Base-by-base conservation (phyloP, 2,888 invertebrate genomes). In the Deilephila porcellus region DNA sequence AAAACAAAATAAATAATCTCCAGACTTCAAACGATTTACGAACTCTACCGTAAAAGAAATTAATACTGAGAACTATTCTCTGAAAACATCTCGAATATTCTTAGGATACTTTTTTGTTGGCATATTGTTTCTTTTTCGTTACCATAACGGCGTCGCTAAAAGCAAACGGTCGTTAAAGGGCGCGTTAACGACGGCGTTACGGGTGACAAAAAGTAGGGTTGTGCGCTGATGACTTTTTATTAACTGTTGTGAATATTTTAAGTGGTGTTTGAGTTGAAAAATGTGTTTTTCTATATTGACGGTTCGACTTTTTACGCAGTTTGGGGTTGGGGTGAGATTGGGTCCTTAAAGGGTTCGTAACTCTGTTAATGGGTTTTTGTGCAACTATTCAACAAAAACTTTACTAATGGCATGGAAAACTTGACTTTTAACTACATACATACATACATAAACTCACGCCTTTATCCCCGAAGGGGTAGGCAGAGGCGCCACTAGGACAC, bases 101-200 rank as follows among this genome's bases (percentile, higher is more conserved):
- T 56, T 32, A 19, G 34, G n/a, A n/a, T 37, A 37, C 32, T 67
- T 67, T 67, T 67, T 67, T 59, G 59, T 14, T 14, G 29, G 71
- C 71, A 71, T 71, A 59, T 34, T 67, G 67, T 67, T 67, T 71
- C 59, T 71, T 71, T 71, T 71, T 71, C 59, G 71, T 71, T 71
- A 34, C 59, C 74, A 72, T 80, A 77, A 77, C 75, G 76, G 73
- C 70, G 71, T 53, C 74, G 76, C 79, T 80, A 79, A 80, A 78
- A 80, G 80, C 77, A 77, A 76, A 78, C 64, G 71, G 76, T 76
- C 78, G 78, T 80, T 78, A 78, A 29, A 74, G 63, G 53, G 34
- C 56, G 74, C 75, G 76, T 80, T 78, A 76, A 76, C 72, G 75
- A 34, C 56, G 34, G 73, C 59, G 67, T 67, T 67, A 67, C 25